phyloP scores from a whole-genome alignment of 2,113 vertebrate species.

The Ochotona curzoniae region DNA sequence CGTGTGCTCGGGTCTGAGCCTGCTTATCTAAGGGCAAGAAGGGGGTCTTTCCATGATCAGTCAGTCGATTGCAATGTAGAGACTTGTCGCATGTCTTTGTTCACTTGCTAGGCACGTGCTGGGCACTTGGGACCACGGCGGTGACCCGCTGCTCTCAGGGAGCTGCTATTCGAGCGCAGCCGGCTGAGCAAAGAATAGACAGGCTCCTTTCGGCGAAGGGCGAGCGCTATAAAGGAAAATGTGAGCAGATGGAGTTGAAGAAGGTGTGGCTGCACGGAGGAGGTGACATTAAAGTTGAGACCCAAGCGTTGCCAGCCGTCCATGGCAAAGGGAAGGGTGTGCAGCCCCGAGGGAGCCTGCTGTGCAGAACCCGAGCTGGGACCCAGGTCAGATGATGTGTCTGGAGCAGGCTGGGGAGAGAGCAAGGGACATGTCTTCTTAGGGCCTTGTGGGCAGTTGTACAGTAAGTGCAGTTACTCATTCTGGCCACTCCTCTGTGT shows the following conservation, averaged over 20 bases:
- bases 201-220: neutral
- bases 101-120: neutral
- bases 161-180: neutral
- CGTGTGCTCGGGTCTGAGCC: too few relatives aligned
- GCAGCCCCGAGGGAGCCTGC: neutral
- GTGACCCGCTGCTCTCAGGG: neutral
- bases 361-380: too few relatives aligned
- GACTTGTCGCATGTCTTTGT: constrained; percentile 43
- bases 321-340: neutral
- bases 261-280: neutral
- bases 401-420: neutral
- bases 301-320: neutral
- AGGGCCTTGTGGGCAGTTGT: neutral
- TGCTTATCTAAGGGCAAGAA: neutral
- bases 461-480: too few relatives aligned
- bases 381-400: neutral
- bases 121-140: neutral
- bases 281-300: constrained; percentile 28
- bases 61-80: neutral
- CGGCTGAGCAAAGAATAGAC: too few relatives aligned
- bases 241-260: too few relatives aligned
- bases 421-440: neutral
- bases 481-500: neutral
- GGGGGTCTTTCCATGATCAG: neutral
- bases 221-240: neutral